Evolutionary conservation across 2,797 vertebrate genomes (phyloP).

Genomic region (Champsocephalus gunnari): DNA sequence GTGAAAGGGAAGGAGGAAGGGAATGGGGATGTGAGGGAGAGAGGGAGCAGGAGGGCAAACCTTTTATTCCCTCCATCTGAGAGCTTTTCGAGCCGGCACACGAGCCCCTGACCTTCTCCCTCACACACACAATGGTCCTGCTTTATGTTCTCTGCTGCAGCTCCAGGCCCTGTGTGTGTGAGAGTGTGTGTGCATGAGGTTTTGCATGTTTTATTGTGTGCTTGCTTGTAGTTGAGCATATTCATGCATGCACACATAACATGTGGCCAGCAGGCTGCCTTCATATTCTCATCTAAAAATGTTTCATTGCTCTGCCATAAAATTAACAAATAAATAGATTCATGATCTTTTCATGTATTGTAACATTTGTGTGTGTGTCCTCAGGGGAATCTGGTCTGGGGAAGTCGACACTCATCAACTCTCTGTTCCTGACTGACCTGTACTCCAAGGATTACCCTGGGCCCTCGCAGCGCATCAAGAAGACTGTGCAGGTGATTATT

Average conservation of each 20-base stretch:
- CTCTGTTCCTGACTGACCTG: constrained; percentile 87
- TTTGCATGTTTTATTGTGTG: constrained; percentile 6
- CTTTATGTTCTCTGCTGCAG: constrained; percentile 47
- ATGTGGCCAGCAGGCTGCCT: not conserved
- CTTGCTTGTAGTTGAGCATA: not conserved
- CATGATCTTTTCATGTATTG: not conserved
- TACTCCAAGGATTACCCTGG: constrained; percentile 89
- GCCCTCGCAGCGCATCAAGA: constrained; percentile 87
- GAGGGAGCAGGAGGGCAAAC: constrained; percentile 49
- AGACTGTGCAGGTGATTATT: constrained; percentile 85
- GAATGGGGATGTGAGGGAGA: constrained; percentile 17
- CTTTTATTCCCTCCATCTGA: constrained; percentile 64
- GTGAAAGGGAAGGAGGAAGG: constrained; percentile 17
- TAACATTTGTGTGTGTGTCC: constrained; percentile 23
- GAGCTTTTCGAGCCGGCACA: constrained; percentile 58
- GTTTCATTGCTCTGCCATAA: not conserved
- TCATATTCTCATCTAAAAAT: not conserved
- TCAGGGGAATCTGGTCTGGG: constrained; percentile 88
- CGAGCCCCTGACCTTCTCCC: constrained; percentile 60
- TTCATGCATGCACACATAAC: not conserved
- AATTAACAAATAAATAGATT: not conserved
- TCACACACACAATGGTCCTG: constrained; percentile 55
- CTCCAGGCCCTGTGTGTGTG: constrained; percentile 3
- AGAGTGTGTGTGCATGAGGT: constrained; percentile 4
- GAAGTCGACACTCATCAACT: constrained; percentile 89